Base-by-base conservation (phyloP, 2,888 invertebrate genomes). In the Drosophila fulvimacula region DNA sequence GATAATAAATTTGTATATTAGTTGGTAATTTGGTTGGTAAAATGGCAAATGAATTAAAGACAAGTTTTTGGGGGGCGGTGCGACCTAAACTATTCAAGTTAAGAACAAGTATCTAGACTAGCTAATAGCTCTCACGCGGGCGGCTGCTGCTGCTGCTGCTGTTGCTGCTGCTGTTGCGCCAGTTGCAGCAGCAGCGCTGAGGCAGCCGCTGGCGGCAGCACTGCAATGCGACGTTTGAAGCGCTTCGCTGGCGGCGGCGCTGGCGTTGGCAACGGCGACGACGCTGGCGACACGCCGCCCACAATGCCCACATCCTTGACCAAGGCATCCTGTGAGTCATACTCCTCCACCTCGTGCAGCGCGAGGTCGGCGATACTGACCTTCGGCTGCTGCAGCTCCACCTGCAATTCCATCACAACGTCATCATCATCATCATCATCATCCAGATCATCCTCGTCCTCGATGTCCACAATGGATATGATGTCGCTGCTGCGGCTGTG, bases 311-410 rank as follows among this genome's bases (percentile, higher is more conserved):
- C 82, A 69, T 87, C 86, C 53, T 73, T 80, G 56, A 63, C 75
- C 73, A 88, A 79, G 74, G 79, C 82, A 80, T 84, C 82, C 57
- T 83, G 88, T 85, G 82, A 82, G 58, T 82, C 82, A 61, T 60
- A 69, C 19, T 51, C 51, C 51, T 51, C 51, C 39, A 70, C 75
- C 5, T 70, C 75, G 15, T 61, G 73, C 51, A 78, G 61, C 38
- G 59, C 70, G 27, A 69, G 44, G 30, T 71, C 64, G 17, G 60
- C 68, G 17, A 73, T 61, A 49, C 57, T 61, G 46, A 30, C n/a
- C 41, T 60, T 57, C 5, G 48, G 24, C 34, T 36, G 51, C 13
- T 63, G 58, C 58, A 58, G 32, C 11, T 62, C 61, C 46, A 67
- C 21, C 13, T 55, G 38, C 32, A 71, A 5, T 7, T 62, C 62